Percentiles rank a stretch among this genome's conserved stretches.
Conservation (phyloP, 1,140 invertebrate genomes). For the Homalodisca vitripennis region DNA sequence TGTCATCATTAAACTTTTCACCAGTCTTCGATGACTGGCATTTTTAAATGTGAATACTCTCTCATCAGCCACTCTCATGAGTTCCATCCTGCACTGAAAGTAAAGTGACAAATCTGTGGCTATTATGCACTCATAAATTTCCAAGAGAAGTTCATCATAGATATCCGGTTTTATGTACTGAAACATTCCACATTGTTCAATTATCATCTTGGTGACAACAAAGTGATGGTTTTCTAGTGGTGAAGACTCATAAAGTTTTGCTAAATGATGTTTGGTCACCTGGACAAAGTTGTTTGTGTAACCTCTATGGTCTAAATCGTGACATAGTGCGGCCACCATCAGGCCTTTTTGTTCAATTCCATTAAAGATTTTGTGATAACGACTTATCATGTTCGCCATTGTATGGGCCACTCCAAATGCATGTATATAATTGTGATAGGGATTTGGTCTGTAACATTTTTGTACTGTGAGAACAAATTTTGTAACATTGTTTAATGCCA, state of each 20-base stretch:
- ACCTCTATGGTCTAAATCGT: slow-evolving; percentile 59
- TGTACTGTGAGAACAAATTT: slow-evolving; percentile 52
- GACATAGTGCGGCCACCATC: slow-evolving; percentile 54
- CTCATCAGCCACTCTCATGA: slow-evolving; percentile 12
- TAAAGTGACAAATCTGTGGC: slow-evolving; percentile 56
- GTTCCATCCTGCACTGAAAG: slow-evolving; percentile 46
- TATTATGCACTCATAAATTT: slow-evolving; percentile 55
- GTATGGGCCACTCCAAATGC: slow-evolving; percentile 58
- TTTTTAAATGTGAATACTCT: not conserved
- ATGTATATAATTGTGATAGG: slow-evolving; percentile 60
- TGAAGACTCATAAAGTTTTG: slow-evolving; percentile 54
- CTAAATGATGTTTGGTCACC: slow-evolving; percentile 50
- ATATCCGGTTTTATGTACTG: slow-evolving; percentile 5
- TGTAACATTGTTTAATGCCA: slow-evolving; percentile 35
- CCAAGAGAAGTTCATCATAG: slow-evolving; percentile 45
- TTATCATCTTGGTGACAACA: slow-evolving; percentile 52
- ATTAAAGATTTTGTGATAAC: slow-evolving; percentile 51
- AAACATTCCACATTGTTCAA: slow-evolving; percentile 39
- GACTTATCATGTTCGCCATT: slow-evolving; percentile 54
- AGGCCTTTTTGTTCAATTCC: slow-evolving; percentile 53
- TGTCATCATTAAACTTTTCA: slow-evolving; percentile 58
- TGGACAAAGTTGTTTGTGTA: slow-evolving; percentile 58
- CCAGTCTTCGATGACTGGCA: slow-evolving; percentile 37
- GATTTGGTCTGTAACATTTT: slow-evolving; percentile 52
- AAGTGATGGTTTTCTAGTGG: slow-evolving; percentile 58